phyloP scores from a whole-genome alignment of 2,797 vertebrate genomes.

The Masticophis lateralis region DNA sequence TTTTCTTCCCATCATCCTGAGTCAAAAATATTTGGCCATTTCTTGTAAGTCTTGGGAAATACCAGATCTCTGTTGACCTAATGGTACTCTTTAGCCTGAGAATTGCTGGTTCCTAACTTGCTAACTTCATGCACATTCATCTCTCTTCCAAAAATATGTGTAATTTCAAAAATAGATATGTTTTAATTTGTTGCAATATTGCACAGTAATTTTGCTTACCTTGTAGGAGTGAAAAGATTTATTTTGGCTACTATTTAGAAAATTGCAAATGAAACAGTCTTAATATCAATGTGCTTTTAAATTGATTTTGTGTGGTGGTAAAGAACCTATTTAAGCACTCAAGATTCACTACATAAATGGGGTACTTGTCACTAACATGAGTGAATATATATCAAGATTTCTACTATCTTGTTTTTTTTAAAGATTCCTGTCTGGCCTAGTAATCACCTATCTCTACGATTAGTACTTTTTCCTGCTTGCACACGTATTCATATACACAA shows the following conservation, averaged over 20 bases:
- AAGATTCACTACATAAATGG: background rate
- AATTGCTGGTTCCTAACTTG: constrained; percentile 2
- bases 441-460: background rate
- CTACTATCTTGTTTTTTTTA: background rate
- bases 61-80: background rate
- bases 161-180: background rate
- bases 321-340: background rate
- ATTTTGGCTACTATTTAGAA: background rate
- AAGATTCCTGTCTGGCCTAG: background rate
- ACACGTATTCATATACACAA: background rate
- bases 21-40: background rate
- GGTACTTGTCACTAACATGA: background rate
- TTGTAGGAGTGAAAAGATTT: background rate
- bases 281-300: background rate
- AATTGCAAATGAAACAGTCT: constrained; percentile 3
- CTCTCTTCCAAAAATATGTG: background rate
- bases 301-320: background rate
- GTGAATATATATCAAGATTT: background rate
- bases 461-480: background rate
- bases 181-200: background rate
- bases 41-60: background rate
- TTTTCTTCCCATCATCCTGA: background rate
- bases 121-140: background rate
- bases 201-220: background rate
- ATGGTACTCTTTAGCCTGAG: background rate